Base-by-base conservation (phyloP, 2,888 invertebrate species). In the Melinaea marsaeus region DNA sequence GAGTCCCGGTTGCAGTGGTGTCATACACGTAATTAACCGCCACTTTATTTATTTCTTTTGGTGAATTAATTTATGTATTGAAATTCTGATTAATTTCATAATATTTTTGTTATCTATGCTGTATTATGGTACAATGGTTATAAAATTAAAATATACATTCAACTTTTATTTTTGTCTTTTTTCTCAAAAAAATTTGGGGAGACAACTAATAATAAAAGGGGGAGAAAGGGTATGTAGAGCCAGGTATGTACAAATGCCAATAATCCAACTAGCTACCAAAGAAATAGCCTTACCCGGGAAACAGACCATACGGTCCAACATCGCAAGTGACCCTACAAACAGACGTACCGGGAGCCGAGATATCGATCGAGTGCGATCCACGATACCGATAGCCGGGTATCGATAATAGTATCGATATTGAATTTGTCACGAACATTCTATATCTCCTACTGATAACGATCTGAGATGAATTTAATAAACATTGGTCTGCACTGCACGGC, bases 341-440 rank as follows among this genome's bases (percentile, higher is more conserved):
- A 71, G 80, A 85, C 82, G 80, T 78, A 71, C 69, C 77, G 73
- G 76, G 69, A 74, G 75, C 71, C 71, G 67, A 78, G 87, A 85
- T 87, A 85, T 80, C 80, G 84, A 88, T 88, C 86, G 85, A 79
- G 86, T 86, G 85, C 83, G 84, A 81, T 84, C 76, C 83, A 83
- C 81, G 84, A 85, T 85, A 85, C 85, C 85, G 83, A 82, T 76
- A 77, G 79, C 74, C 77, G 79, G 79, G 80, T 83, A 83, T 82
- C 84, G 81, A 83, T 84, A 78, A 71, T 70, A 74, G 78, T 85
- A 85, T 85, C 85, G 83, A 82, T 82, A 76, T 74, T 66, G 80
- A 81, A 86, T 88, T 88, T 88, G 88, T 89, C 88, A 88, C 88
- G 88, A 87, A 67, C 64, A 67, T 61, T 68, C 68, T 62, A 79